Conservation (phyloP, 2,888 invertebrate genomes). For the Sicus ferrugineus region DNA sequence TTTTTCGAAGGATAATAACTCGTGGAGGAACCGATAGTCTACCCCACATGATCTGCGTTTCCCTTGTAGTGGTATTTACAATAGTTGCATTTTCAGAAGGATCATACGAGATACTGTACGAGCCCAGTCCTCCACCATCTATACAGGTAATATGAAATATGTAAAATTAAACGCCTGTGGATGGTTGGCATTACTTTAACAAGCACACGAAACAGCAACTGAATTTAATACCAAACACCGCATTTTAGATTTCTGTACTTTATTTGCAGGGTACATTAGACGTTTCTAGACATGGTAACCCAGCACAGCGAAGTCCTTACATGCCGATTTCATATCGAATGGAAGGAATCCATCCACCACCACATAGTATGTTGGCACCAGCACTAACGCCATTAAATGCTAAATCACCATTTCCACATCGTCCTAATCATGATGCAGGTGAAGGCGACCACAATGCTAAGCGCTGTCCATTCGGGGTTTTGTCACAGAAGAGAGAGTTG, state of each 20-base stretch:
- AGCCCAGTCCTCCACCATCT: not conserved
- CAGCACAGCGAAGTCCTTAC: slow-evolving; percentile 14
- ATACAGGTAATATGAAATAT: slow-evolving; percentile 22
- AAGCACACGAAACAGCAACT: slow-evolving; percentile 2
- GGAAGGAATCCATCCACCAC: slow-evolving; percentile 34
- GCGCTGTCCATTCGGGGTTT: slow-evolving; percentile 40
- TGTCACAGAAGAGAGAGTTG: slow-evolving; percentile 43
- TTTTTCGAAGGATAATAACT: not conserved
- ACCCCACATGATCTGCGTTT: not conserved
- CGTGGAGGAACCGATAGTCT: too few relatives aligned
- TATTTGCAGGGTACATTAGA: slow-evolving; percentile 17
- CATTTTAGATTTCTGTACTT: not conserved
- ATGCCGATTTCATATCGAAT: slow-evolving; percentile 30
- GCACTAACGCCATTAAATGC: slow-evolving; percentile 18
- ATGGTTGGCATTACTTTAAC: slow-evolving; percentile 4
- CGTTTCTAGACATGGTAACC: slow-evolving; percentile 7
- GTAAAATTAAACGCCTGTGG: not conserved
- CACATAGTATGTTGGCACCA: slow-evolving; percentile 25
- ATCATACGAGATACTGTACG: slow-evolving; percentile 20
- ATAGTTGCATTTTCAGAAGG: slow-evolving; percentile 10
- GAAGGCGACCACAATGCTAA: slow-evolving; percentile 30
- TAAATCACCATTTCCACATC: slow-evolving; percentile 22
- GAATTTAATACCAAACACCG: not conserved
- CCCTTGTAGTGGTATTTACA: not conserved
- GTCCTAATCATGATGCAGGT: slow-evolving; percentile 14